phyloP scores from a whole-genome alignment of 2,113 vertebrate genomes.

The Platycercus adscitus region DNA sequence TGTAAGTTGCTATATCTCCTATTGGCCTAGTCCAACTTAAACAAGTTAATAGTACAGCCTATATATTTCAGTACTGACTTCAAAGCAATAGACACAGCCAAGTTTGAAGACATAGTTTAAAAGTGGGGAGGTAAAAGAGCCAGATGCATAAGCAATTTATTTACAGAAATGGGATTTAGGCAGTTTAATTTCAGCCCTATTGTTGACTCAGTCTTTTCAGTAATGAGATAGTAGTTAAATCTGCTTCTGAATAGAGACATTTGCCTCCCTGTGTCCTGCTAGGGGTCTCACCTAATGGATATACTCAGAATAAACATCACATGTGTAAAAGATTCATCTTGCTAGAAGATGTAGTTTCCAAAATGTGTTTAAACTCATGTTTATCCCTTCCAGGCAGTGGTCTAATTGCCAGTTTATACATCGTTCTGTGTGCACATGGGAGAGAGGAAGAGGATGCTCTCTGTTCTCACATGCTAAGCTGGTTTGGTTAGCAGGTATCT shows the following conservation, averaged over 20 bases:
- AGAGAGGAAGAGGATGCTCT: fast-evolving
- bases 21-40: not conserved
- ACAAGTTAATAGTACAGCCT: not conserved
- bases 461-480: not conserved
- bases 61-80: not conserved
- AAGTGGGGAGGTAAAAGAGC: not conserved
- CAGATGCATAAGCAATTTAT: not conserved
- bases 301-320: not conserved
- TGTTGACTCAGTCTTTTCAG: not conserved
- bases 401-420: not conserved
- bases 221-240: not conserved
- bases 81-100: not conserved
- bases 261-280: not conserved
- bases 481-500: not conserved
- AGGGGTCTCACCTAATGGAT: not conserved
- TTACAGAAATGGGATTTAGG: not conserved
- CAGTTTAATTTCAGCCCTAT: not conserved
- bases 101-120: not conserved
- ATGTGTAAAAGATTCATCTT: not conserved
- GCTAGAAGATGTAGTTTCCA: not conserved
- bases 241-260: not conserved
- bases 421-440: not conserved
- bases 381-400: not conserved
- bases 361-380: not conserved
- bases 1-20: not conserved